A percentile compares a stretch with the other conserved stretches of the same genome.
These are phyloP conservation scores for Pachyrhynchus sulphureomaculatus DNA, from an alignment of 1,140 invertebrate genomes.

Conservation along the genomic window DNA sequence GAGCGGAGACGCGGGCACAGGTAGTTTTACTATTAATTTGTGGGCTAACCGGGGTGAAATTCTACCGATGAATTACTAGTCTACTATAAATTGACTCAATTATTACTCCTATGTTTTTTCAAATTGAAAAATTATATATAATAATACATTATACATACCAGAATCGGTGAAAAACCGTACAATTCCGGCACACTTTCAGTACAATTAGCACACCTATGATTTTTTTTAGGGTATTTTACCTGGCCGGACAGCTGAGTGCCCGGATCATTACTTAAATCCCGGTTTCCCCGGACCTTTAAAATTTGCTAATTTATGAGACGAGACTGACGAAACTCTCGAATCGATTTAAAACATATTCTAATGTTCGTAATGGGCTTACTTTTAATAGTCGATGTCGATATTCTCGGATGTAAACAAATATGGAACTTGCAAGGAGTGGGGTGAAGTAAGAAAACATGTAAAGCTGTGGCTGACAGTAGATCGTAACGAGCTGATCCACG, in stretches of 20 bases:
- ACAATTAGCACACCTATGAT: slow-evolving; percentile 2
- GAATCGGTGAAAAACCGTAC: no score
- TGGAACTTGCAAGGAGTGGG: slow-evolving; percentile 21
- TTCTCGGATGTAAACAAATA: slow-evolving; percentile 48
- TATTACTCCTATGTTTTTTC: no score
- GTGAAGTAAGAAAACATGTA: not conserved
- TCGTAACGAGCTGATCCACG: not conserved
- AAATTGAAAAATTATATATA: no score
- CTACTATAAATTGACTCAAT: no score
- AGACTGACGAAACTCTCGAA: not conserved
- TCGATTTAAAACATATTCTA: slow-evolving; percentile 4
- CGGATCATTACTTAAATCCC: slow-evolving; percentile 18
- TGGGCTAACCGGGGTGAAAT: no score
- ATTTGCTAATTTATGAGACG: slow-evolving; percentile 23
- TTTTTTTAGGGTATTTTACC: slow-evolving; percentile 24
- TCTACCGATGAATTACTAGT: no score
- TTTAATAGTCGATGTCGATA: slow-evolving; percentile 25
- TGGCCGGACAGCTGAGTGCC: slow-evolving; percentile 19
- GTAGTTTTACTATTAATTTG: no score
- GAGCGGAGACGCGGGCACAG: no score
- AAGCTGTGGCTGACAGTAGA: not conserved
- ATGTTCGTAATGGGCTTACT: not conserved
- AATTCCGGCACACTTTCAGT: not conserved
- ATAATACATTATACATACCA: no score
- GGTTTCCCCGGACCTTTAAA: slow-evolving; percentile 4